Percentiles rank a stretch among this genome's conserved stretches.
phyloP scores from a whole-genome alignment of 2,113 vertebrate species.

The Pangasianodon hypophthalmus region DNA sequence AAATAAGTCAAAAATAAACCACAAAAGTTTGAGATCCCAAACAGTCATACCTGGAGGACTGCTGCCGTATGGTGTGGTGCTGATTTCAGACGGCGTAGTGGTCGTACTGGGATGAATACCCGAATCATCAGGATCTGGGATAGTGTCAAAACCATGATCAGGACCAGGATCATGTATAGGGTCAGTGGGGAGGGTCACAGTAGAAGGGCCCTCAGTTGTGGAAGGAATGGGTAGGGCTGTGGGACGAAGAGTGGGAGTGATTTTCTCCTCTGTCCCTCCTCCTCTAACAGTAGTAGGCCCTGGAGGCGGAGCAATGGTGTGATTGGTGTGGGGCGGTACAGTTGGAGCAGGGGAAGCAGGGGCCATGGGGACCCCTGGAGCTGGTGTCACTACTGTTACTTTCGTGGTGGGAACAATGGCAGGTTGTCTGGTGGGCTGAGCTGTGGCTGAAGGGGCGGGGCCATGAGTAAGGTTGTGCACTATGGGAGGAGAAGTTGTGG shows the following conservation, averaged over 20 bases:
- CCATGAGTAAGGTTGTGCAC: slow-evolving; percentile 27
- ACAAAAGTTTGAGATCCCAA: neutral
- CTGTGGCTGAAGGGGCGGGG: slow-evolving; percentile 41
- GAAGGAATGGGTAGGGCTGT: neutral
- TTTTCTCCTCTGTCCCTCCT: neutral
- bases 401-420: slow-evolving; percentile 14
- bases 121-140: neutral
- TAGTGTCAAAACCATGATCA: neutral
- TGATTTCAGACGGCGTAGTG: neutral
- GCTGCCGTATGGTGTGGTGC: slow-evolving; percentile 67
- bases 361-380: neutral
- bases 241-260: neutral
- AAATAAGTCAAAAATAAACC: neutral
- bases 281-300: neutral
- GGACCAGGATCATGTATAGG: neutral
- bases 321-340: neutral
- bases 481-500: slow-evolving; percentile 43
- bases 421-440: neutral
- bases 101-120: neutral
- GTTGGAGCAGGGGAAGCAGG: slow-evolving; percentile 13
- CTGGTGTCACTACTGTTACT: neutral
- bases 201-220: neutral
- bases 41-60: slow-evolving; percentile 65
- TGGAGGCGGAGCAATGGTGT: neutral
- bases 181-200: neutral